Conservation (phyloP, 2,113 vertebrate genomes). For the Dascyllus trimaculatus region DNA sequence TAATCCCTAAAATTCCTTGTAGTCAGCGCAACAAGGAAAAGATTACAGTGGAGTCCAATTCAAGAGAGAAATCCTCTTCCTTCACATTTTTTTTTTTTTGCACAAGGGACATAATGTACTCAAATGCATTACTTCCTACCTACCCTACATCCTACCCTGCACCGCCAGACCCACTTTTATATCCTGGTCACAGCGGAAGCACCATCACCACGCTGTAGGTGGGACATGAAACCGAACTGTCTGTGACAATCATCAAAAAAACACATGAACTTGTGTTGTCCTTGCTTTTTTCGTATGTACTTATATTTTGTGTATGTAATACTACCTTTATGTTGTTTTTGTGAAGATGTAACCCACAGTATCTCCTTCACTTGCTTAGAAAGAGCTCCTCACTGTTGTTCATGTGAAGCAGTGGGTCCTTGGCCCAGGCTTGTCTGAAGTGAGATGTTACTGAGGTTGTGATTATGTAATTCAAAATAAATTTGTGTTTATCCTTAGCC, state of each 20-base stretch:
- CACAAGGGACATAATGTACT: conserved; percentile 7
- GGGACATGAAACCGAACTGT: conserved; percentile 3
- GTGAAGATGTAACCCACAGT: conserved; percentile 33
- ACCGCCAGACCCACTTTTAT: conserved; percentile 3
- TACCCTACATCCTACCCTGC: conserved; percentile 23
- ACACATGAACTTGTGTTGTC: conserved; percentile 32
- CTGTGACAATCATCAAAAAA: conserved; percentile 66
- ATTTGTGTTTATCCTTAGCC: conserved; percentile 43
- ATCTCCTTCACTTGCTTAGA: conserved; percentile 21
- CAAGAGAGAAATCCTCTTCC: neutral
- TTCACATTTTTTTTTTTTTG: neutral
- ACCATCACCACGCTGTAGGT: conserved; percentile 9
- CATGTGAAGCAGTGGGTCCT: neutral
- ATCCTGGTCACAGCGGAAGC: conserved; percentile 27
- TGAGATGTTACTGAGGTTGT: conserved; percentile 35
- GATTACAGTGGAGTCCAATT: neutral
- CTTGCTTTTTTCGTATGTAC: conserved; percentile 42
- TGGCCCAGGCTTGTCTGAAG: conserved; percentile 4
- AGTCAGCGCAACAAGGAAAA: neutral
- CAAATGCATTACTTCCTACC: conserved; percentile 6
- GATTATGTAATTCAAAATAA: conserved; percentile 67
- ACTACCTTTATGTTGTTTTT: conserved; percentile 25
- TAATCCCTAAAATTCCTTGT: neutral
- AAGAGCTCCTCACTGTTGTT: conserved; percentile 5
- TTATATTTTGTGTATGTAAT: conserved; percentile 41